phyloP scores from a whole-genome alignment of 2,797 vertebrate species.

The Vultur gryphus region DNA sequence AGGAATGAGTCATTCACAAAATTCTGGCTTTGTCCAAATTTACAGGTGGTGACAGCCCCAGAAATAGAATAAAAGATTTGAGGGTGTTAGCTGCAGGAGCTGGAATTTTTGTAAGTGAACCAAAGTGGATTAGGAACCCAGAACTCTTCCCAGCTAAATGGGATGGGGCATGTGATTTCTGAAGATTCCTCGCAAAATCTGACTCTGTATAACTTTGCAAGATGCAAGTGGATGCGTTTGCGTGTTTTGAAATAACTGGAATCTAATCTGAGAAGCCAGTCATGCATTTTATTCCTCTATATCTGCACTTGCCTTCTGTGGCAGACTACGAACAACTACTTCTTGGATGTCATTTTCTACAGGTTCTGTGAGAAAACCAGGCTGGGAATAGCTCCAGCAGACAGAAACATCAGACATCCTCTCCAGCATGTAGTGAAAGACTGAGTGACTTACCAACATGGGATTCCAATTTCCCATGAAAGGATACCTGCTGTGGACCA shows the following conservation, averaged over 20 bases:
- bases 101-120: background rate
- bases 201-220: background rate
- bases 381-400: background rate
- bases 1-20: constrained; percentile 42
- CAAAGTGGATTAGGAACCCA: background rate
- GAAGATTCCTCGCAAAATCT: background rate
- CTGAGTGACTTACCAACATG: background rate
- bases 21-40: constrained; percentile 37
- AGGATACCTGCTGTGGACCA: background rate
- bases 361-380: background rate
- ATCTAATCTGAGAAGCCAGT: background rate
- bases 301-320: background rate
- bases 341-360: background rate
- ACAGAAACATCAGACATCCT: constrained; percentile 2
- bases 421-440: background rate
- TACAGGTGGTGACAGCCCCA: constrained; percentile 9
- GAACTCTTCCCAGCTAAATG: background rate
- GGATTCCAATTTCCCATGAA: background rate
- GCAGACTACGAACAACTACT: background rate
- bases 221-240: background rate
- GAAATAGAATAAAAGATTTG: constrained; percentile 14
- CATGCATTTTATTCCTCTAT: background rate
- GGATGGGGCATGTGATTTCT: background rate
- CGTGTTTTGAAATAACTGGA: background rate
- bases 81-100: background rate